Evolutionary conservation across 2,888 invertebrate genomes (phyloP).

Genomic region (Beris chalybata): DNA sequence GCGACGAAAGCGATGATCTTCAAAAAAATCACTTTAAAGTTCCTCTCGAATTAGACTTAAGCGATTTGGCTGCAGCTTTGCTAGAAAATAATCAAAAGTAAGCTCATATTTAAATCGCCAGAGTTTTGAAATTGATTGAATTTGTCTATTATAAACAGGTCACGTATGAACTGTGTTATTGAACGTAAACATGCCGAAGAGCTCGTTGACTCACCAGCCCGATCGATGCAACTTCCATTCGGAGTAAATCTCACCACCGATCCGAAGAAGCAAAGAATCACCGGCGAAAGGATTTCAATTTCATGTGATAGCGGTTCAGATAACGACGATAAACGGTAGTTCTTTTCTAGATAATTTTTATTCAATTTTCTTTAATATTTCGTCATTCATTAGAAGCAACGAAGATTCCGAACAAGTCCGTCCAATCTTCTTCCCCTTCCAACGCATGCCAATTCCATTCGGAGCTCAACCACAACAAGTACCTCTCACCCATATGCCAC

Average conservation of each 20-base stretch:
- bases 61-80: constrained; percentile 76
- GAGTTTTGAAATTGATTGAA: background rate
- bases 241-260: constrained; percentile 71
- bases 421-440: constrained; percentile 55
- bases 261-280: constrained; percentile 70
- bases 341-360: background rate
- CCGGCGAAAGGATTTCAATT: constrained; percentile 85
- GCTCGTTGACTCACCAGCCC: constrained; percentile 74
- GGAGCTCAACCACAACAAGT: constrained; percentile 60
- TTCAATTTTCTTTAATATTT: background rate
- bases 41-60: constrained; percentile 80
- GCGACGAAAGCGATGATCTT: constrained; percentile 63
- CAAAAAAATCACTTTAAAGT: constrained; percentile 67
- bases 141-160: constrained; percentile 54
- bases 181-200: constrained; percentile 84
- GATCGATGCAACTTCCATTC: constrained; percentile 66
- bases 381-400: constrained; percentile 38
- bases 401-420: constrained; percentile 54
- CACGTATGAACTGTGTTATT: constrained; percentile 88
- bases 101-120: constrained; percentile 31
- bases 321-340: constrained; percentile 35
- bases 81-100: constrained; percentile 71
- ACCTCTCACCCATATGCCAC: constrained; percentile 60
- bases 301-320: constrained; percentile 78
- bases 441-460: constrained; percentile 58